Conservation (phyloP, 2,113 vertebrate species). For the Epinephelus fuscoguttatus region DNA sequence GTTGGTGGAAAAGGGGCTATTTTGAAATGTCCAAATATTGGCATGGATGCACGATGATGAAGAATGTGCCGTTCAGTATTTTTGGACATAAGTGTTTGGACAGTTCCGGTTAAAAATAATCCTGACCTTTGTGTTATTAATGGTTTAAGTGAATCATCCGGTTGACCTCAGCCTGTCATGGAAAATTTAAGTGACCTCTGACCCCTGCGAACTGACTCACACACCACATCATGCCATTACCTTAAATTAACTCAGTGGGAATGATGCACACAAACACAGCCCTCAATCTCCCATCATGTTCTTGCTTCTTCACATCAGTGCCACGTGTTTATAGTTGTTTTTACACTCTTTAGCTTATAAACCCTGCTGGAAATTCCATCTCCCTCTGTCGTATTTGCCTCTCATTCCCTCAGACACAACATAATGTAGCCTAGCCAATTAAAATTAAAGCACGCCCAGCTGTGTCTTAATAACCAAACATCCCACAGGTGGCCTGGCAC, state of each 20-base stretch:
- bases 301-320: constrained; percentile 8
- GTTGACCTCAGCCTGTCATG: constrained; percentile 19
- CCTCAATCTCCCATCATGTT: background rate
- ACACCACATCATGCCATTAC: constrained; percentile 17
- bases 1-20: too few relatives aligned
- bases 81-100: background rate
- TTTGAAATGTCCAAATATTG: background rate
- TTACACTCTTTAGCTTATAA: background rate
- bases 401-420: constrained; percentile 31
- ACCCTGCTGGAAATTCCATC: constrained; percentile 19
- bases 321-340: constrained; percentile 8
- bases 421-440: constrained; percentile 47
- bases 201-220: constrained; percentile 6
- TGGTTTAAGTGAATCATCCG: constrained; percentile 8
- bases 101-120: constrained; percentile 19
- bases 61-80: background rate
- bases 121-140: constrained; percentile 17
- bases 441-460: constrained; percentile 53
- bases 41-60: background rate
- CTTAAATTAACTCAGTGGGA: constrained; percentile 18
- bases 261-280: background rate
- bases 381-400: constrained; percentile 17
- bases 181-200: constrained; percentile 30
- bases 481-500: constrained; percentile 51
- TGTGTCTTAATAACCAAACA: constrained; percentile 51